Evolutionary conservation across 2,113 vertebrate species (phyloP), one percentile per base, ranked within the genome.

Genomic region (Chamaea fasciata): DNA sequence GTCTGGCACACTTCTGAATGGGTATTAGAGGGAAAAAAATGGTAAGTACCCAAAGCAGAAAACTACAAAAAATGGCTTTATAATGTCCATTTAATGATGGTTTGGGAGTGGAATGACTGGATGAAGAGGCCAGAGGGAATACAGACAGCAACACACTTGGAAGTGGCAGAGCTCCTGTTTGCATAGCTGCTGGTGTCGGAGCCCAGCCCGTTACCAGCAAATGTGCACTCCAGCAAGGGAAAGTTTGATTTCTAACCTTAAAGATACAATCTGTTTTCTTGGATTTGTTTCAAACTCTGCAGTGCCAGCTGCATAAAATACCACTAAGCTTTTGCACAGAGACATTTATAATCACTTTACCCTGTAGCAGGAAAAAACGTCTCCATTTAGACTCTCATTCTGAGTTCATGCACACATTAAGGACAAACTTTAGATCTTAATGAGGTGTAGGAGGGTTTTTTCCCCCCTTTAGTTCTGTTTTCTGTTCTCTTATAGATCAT

Each of bases 321-420:
- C 76, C 87, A 96, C 92, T 83, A 70, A 91, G 81, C 86, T 95
- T 91, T 95, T 69, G n/a, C 64, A 88, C 92, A 94, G 93, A 94
- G 95, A 94, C 96, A 83, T 96, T 96, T 96, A 95, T 94, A 96
- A 95, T 95, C 96, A 79, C 95, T 95, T 85, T 90, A 80, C 89
- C 96, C 94, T 87, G 78, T 87, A 76, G 89, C 86, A 77, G 89
- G n/a, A 87, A 94, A 94, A 97, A 97, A 97, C 35, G 83, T 89
- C 96, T 91, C 95, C 87, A 92, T 93, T 95, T 91, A 92, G 92
- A 93, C 88, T 90, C 84, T 89, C 87, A 21, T 97, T 92, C 85
- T 49, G 96, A 96, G 94, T 91, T 96, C 75, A 70, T 73, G 90
- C 90, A 85, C 95, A 87, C 93, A 87, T 95, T 89, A 97, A 95